Base-by-base conservation (phyloP, 2,888 invertebrate genomes). In the Plebejus melissa region DNA sequence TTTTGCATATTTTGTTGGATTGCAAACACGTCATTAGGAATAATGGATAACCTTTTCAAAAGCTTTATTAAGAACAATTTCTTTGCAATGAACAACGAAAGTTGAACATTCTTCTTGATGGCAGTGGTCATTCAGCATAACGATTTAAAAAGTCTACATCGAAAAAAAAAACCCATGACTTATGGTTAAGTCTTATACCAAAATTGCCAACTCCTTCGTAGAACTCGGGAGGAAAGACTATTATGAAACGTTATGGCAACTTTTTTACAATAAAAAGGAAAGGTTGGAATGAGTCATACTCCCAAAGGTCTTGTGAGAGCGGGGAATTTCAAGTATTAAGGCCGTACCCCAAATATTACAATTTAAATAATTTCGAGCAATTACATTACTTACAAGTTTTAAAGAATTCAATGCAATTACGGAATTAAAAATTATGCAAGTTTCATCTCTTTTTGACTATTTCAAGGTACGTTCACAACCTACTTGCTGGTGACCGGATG, bases 241-340 rank as follows among this genome's bases (percentile, higher is more conserved):
- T 65, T 65, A 65, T 65, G 65, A 32, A 65, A 65, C 65, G 22
- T 60, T 60, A 60, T 60, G 60, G 60, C 60, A 36, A 65, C n/a
- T 41, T 50, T 54, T 72, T 72, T 32, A 72, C 50, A 90, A 89
- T 87, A 88, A 90, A 85, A 87, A 87, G 86, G 86, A 89, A 89
- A 90, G 90, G 89, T 90, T 88, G 82, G 78, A 71, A 70, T 90
- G 88, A 90, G 82, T 90, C 90, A 90, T 78, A 82, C 77, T 76
- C 69, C 76, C 75, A 77, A 80, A 83, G 88, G 89, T 72, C 50
- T 50, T 54, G 72, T 50, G 41, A 70, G 41, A 70, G 70, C 70
- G 46, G 7, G 71, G 71, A 71, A 71, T 71, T 71, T 41, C 22
- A 41, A 71, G 46, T 46, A 71, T 71, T 71, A 71, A 71, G 71